Evolutionary conservation across 2,797 vertebrate genomes (phyloP).

Genomic region (Labeo calbasu): DNA sequence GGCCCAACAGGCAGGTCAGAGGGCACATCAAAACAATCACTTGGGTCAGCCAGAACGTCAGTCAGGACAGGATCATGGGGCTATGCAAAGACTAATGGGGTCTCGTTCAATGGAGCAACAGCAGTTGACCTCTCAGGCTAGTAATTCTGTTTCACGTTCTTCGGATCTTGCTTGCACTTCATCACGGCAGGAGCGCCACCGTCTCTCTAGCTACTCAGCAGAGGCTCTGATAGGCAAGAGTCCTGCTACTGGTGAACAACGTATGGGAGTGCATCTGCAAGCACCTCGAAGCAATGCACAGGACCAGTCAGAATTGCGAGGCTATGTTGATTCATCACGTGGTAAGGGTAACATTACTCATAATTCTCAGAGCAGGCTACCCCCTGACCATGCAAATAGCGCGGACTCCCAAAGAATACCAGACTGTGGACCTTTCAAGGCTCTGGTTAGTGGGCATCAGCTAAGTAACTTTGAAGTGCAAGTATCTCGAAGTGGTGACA

Average conservation of each 20-base stretch:
- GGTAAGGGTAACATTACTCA: conserved; percentile 87
- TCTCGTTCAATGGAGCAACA: conserved; percentile 91
- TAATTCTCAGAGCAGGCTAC: conserved; percentile 86
- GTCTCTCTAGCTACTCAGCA: conserved; percentile 97
- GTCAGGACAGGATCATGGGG: conserved; percentile 86
- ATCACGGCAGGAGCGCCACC: conserved; percentile 92
- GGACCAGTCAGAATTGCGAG: conserved; percentile 92
- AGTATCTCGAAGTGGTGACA: conserved; percentile 89
- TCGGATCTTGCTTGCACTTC: conserved; percentile 89
- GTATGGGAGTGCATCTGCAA: conserved; percentile 89
- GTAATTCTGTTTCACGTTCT: conserved; percentile 85
- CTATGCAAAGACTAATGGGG: conserved; percentile 94
- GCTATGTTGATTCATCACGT: conserved; percentile 90
- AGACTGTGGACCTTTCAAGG: conserved; percentile 93
- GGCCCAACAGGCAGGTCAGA: conserved; percentile 80
- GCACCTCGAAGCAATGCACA: conserved; percentile 78
- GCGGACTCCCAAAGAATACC: conserved; percentile 87
- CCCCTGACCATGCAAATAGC: conserved; percentile 82
- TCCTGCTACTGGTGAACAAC: conserved; percentile 86
- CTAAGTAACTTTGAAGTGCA: conserved; percentile 88
- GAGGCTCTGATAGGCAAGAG: conserved; percentile 96
- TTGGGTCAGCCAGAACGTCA: conserved; percentile 84
- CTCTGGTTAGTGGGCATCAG: conserved; percentile 80
- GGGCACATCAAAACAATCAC: conserved; percentile 86
- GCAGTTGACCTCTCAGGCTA: conserved; percentile 89